Evolutionary conservation across 2,113 vertebrate species (phyloP).

Genomic region (Cynoglossus semilaevis): DNA sequence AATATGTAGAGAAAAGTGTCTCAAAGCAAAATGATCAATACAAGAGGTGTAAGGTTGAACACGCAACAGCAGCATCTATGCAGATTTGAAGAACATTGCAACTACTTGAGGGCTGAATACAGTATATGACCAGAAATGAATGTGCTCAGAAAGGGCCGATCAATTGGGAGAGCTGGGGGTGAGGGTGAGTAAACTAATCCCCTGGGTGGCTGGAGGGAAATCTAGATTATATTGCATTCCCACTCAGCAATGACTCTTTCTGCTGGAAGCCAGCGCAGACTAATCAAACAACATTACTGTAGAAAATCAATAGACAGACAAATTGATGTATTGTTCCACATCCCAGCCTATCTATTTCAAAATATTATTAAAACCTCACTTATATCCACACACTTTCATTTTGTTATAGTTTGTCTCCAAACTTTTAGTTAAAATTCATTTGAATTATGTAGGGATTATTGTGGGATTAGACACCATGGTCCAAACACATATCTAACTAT

Average conservation of each 20-base stretch:
- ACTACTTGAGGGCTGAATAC: constrained; percentile 56
- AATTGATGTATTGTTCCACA: constrained; percentile 43
- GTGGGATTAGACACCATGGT: no score
- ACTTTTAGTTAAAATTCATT: neutral
- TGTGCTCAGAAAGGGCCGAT: constrained; percentile 68
- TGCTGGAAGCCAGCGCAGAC: constrained; percentile 50
- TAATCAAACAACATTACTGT: constrained; percentile 67
- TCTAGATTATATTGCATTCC: constrained; percentile 63
- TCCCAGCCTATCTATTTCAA: constrained; percentile 17
- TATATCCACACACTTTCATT: neutral
- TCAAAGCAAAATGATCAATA: constrained; percentile 36
- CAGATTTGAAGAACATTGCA: constrained; percentile 54
- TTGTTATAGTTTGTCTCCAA: neutral
- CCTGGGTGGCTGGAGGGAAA: constrained; percentile 52
- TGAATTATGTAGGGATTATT: neutral
- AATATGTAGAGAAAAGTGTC: neutral
- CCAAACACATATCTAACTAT: no score
- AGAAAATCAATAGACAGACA: constrained; percentile 50
- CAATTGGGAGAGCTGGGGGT: constrained; percentile 63
- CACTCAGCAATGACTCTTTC: constrained; percentile 45
- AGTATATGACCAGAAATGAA: constrained; percentile 64
- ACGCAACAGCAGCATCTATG: constrained; percentile 32
- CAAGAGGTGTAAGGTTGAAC: constrained; percentile 3
- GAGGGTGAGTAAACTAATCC: constrained; percentile 63
- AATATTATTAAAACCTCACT: constrained; percentile 33